phyloP scores from a whole-genome alignment of 2,797 vertebrate species.

The Ciconia nigra region DNA sequence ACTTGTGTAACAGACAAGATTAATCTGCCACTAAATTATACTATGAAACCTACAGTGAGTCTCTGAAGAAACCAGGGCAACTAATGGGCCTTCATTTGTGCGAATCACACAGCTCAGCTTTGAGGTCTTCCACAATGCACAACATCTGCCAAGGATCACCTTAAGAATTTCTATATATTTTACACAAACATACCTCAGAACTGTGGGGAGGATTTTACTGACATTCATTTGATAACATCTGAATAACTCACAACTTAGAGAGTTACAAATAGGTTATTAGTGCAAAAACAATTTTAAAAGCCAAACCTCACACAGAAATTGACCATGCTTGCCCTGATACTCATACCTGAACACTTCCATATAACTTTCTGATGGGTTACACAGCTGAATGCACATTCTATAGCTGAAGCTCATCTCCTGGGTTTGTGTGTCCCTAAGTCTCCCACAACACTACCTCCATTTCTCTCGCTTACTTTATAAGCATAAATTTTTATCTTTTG shows the following conservation, averaged over 20 bases:
- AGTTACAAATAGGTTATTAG: not conserved
- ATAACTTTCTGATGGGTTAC: not conserved
- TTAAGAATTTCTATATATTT: not conserved
- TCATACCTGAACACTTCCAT: not conserved
- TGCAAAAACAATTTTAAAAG: not conserved
- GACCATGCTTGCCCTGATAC: not conserved
- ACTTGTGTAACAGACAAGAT: not conserved
- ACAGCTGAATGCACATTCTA: not conserved
- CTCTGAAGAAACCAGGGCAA: not conserved
- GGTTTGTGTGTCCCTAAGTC: not conserved
- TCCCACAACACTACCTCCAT: not conserved
- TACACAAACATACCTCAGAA: not conserved
- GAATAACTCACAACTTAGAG: not conserved
- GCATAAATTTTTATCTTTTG: not conserved
- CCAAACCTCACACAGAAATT: not conserved
- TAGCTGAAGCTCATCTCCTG: not conserved
- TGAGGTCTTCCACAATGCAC: accelerated
- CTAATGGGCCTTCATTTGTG: not conserved
- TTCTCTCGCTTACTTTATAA: not conserved
- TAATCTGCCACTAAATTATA: not conserved
- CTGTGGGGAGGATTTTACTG: not conserved
- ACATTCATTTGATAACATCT: not conserved
- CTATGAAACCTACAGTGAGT: not conserved
- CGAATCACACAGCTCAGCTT: not conserved
- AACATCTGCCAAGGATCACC: not conserved